A percentile compares a stretch with the other conserved stretches of the same genome.
These are phyloP conservation scores for Buathra laborator DNA, from an alignment of 2,888 invertebrate genomes.

Conservation along the genomic window DNA sequence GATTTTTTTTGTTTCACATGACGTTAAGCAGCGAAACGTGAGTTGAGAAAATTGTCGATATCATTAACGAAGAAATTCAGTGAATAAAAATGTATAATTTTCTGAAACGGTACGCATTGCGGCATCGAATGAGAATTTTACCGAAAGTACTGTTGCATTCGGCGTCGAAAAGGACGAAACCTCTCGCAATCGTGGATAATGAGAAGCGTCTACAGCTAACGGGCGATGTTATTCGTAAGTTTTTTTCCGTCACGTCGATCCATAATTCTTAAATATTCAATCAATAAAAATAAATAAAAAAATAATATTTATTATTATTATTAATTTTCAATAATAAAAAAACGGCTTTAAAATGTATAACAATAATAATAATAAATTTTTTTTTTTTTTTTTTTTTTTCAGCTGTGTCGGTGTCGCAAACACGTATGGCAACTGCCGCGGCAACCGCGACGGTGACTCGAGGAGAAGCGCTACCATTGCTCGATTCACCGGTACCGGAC, in stretches of 20 bases:
- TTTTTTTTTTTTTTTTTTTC: background rate
- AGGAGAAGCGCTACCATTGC: conserved; percentile 65
- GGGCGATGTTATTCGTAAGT: conserved; percentile 72
- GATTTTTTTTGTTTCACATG: conserved; percentile 13
- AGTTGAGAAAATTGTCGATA: background rate
- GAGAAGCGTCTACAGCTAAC: conserved; percentile 68
- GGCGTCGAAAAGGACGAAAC: conserved; percentile 54
- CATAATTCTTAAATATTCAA: too few species aligned
- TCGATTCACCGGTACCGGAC: conserved; percentile 67
- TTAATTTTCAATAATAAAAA: too few species aligned
- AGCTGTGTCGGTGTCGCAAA: conserved; percentile 68
- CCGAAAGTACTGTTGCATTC: conserved; percentile 23
- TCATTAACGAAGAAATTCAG: background rate
- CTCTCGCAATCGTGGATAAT: conserved; percentile 60
- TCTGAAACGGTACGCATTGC: conserved; percentile 7
- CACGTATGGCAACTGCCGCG: conserved; percentile 59
- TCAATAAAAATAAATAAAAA: too few species aligned
- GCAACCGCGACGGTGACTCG: conserved; percentile 39
- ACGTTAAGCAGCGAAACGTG: conserved; percentile 12
- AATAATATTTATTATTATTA: too few species aligned
- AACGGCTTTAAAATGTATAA: too few species aligned
- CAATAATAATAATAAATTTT: too few species aligned
- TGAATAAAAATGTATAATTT: conserved; percentile 53
- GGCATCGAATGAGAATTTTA: background rate
- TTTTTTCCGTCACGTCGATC: background rate